Conservation (phyloP, 2,113 vertebrate species). For the Oncorhynchus masou region DNA sequence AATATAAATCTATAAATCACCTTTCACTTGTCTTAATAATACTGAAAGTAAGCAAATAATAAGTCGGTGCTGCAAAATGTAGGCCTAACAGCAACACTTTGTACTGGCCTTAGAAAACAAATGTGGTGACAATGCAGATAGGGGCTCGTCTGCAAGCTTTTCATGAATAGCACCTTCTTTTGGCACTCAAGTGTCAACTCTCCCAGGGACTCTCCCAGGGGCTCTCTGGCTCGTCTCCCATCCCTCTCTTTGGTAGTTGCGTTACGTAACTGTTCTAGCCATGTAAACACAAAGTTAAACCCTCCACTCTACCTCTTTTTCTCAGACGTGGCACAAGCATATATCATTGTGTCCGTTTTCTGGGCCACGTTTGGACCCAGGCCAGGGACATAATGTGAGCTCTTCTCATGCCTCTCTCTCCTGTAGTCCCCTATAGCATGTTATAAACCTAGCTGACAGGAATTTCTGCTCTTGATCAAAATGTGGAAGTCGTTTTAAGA, state of each 20-base stretch:
- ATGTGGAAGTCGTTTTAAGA: too few species aligned
- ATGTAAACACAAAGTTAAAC: constrained; percentile 52
- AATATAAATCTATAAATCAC: neutral
- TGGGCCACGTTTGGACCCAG: neutral
- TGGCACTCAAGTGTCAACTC: constrained; percentile 46
- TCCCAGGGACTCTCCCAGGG: constrained; percentile 44
- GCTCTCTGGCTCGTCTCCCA: constrained; percentile 15
- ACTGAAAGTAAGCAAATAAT: too few species aligned
- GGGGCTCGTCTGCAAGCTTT: too few species aligned
- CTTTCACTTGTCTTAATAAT: too few species aligned
- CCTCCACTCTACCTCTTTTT: constrained; percentile 23
- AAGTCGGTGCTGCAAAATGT: too few species aligned
- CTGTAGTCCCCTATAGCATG: too few species aligned
- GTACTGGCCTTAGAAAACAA: too few species aligned
- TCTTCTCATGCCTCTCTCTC: too few species aligned
- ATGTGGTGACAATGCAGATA: too few species aligned
- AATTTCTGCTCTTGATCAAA: too few species aligned
- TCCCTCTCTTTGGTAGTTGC: constrained; percentile 29
- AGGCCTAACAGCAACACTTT: too few species aligned
- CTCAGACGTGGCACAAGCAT: constrained; percentile 23
- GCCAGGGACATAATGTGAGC: constrained; percentile 22
- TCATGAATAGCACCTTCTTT: constrained; percentile 21
- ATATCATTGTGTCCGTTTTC: constrained; percentile 31
- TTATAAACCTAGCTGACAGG: too few species aligned
- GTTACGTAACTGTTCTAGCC: constrained; percentile 65